Base-by-base conservation (phyloP, 2,113 vertebrate species). In the Meles meles region DNA sequence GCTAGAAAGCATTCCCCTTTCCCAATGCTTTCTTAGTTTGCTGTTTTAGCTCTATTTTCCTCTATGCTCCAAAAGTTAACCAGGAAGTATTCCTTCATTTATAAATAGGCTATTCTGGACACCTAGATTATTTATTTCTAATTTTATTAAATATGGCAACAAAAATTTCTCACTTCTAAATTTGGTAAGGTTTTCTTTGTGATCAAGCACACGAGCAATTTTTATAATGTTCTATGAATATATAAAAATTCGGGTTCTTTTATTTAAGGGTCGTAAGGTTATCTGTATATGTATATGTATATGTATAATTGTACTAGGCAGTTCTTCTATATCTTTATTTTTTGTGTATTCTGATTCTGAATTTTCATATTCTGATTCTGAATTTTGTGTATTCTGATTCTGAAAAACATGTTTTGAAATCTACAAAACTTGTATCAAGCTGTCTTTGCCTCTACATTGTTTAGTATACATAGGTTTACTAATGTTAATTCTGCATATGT, bases 401-500 rank as follows among this genome's bases (percentile, higher is more conserved):
- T 88, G 76, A 81, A 82, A 94, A 96, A 94, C 39, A 72, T n/a
- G 18, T 80, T 71, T 94, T 92, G 23, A 94, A 86, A 85, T 88
- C 71, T 93, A 63, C 15, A 93, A 61, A 34, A 89, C 47, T 88
- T 93, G 85, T 79, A 90, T 71, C 39, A 94, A 89, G 23, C 29
- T 97, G 7, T 89, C 59, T 82, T 89, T 95, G 9, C 34, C 85
- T 61, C 91, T 85, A 55, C n/a, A 42, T 47, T 63, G 12, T 88
- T 83, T 94, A 39, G 71, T 87, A 90, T 9, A 94, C 12, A 34
- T 44, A 37, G 72, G 21, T n/a, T 86, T 96, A 77, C 34, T 84
- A 82, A 91, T 88, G 39, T 81, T 72, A 84, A 72, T 89, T 92
- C 59, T 92, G 2, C 72, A n/a, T 57, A 49, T 77, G n/a, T n/a